These are phyloP conservation scores for Sisyra terminalis DNA, from an alignment of 2,888 invertebrate genomes.

Conservation along the genomic window DNA sequence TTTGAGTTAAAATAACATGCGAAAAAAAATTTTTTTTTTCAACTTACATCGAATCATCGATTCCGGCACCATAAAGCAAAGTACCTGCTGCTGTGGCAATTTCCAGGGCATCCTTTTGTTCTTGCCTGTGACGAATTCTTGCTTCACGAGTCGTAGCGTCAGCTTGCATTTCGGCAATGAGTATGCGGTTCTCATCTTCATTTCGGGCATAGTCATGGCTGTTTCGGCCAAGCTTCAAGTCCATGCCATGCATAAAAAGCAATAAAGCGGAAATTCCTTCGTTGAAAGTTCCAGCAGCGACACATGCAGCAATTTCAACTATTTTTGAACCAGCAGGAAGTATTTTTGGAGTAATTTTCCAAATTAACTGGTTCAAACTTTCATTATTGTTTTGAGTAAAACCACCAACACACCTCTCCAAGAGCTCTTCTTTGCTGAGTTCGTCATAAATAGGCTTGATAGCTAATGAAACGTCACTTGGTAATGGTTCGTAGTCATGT, in stretches of 20 bases:
- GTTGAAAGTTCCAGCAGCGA: slow-evolving; percentile 10
- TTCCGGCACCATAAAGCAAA: slow-evolving; percentile 4
- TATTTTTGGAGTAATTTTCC: slow-evolving; percentile 16
- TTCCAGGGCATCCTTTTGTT: not conserved
- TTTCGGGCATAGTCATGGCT: slow-evolving; percentile 12
- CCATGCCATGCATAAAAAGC: slow-evolving; percentile 11
- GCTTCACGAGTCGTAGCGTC: slow-evolving; percentile 12
- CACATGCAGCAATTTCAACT: slow-evolving; percentile 11
- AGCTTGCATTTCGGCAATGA: slow-evolving; percentile 9
- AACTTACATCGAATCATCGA: slow-evolving; percentile 8
- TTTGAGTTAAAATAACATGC: slow-evolving; percentile 9
- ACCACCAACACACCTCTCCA: slow-evolving; percentile 18
- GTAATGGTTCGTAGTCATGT: slow-evolving; percentile 14
- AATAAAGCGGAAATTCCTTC: slow-evolving; percentile 13
- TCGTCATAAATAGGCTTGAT: slow-evolving; percentile 18
- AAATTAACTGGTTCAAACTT: slow-evolving; percentile 17
- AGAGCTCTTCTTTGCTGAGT: slow-evolving; percentile 17
- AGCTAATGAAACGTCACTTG: slow-evolving; percentile 11
- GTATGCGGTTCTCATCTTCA: slow-evolving; percentile 12
- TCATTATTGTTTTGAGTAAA: slow-evolving; percentile 18
- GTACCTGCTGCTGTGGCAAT: not conserved
- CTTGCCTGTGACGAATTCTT: slow-evolving; percentile 12
- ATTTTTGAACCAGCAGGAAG: slow-evolving; percentile 8
- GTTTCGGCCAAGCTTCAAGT: slow-evolving; percentile 12
- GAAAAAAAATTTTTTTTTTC: not conserved